Conservation (phyloP, 1,140 invertebrate genomes). For the Lethrus apterus region DNA sequence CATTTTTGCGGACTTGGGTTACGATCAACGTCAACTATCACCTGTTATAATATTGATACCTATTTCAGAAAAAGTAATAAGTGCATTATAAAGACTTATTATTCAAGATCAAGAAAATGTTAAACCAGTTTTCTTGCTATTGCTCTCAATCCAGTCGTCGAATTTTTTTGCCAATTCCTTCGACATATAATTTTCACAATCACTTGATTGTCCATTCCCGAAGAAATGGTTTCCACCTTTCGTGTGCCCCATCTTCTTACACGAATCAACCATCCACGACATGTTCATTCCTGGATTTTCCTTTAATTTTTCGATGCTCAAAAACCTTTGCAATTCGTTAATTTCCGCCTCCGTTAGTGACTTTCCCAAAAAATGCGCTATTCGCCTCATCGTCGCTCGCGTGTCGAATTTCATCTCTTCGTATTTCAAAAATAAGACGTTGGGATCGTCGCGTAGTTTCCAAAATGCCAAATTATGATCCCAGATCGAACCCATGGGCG, state of each 20-base stretch:
- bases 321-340: conserved; percentile 58
- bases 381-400: conserved; percentile 52
- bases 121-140: conserved; percentile 52
- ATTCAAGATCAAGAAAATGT: not conserved
- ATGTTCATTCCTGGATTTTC: conserved; percentile 60
- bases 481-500: conserved; percentile 43
- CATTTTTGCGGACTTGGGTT: not conserved
- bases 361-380: conserved; percentile 67
- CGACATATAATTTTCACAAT: conserved; percentile 78
- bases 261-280: conserved; percentile 43
- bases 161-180: conserved; percentile 60
- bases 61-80: too few relatives aligned
- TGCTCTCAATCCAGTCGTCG: conserved; percentile 65
- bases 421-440: conserved; percentile 74
- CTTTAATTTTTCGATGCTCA: conserved; percentile 76
- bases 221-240: conserved; percentile 57
- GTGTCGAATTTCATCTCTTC: conserved; percentile 78
- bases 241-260: not conserved
- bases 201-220: conserved; percentile 72
- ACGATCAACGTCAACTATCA: too few relatives aligned
- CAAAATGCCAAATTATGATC: conserved; percentile 67
- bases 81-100: not conserved
- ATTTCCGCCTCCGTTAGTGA: conserved; percentile 58
- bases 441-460: conserved; percentile 63
- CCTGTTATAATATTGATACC: too few relatives aligned